Percentiles rank a stretch among this genome's conserved stretches.
These are phyloP conservation scores for Dinoponera quadriceps DNA, from an alignment of 1,140 invertebrate species.

Conservation along the genomic window DNA sequence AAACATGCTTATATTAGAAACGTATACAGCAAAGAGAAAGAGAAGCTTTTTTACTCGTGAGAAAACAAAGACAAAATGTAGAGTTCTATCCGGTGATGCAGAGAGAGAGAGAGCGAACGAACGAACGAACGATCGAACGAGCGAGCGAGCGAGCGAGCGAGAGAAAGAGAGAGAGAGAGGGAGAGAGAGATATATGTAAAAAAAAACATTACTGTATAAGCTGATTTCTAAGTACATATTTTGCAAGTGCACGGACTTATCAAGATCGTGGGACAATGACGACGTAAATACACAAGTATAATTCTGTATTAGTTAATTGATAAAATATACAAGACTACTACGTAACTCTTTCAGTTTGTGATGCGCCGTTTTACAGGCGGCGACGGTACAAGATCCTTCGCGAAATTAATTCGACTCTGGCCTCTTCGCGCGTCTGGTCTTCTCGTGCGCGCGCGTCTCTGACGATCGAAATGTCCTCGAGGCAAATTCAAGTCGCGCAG, in stretches of 20 bases:
- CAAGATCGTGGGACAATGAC: conserved; percentile 65
- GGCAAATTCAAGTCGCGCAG: too few species aligned
- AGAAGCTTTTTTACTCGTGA: conserved; percentile 81
- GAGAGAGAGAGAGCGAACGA: background rate
- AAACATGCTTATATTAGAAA: conserved; percentile 78
- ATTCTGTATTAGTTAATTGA: conserved; percentile 74
- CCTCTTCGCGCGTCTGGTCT: conserved; percentile 46
- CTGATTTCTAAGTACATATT: conserved; percentile 80
- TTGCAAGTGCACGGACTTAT: conserved; percentile 77
- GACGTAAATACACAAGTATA: conserved; percentile 68
- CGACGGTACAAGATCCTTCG: conserved; percentile 46
- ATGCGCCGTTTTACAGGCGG: conserved; percentile 64
- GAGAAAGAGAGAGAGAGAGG: conserved; percentile 61
- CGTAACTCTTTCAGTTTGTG: conserved; percentile 74
- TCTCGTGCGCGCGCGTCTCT: background rate
- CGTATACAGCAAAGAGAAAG: conserved; percentile 58
- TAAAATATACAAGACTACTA: conserved; percentile 74
- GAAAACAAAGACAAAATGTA: conserved; percentile 60
- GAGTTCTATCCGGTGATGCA: conserved; percentile 42
- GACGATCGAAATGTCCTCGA: background rate
- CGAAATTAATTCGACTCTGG: conserved; percentile 46
- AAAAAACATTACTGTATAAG: conserved; percentile 70
- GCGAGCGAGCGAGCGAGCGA: conserved; percentile 63
- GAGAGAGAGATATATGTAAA: conserved; percentile 68
- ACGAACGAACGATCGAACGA: background rate